Base-by-base conservation (phyloP, 2,888 invertebrate genomes). In the Augiades crinisus region DNA sequence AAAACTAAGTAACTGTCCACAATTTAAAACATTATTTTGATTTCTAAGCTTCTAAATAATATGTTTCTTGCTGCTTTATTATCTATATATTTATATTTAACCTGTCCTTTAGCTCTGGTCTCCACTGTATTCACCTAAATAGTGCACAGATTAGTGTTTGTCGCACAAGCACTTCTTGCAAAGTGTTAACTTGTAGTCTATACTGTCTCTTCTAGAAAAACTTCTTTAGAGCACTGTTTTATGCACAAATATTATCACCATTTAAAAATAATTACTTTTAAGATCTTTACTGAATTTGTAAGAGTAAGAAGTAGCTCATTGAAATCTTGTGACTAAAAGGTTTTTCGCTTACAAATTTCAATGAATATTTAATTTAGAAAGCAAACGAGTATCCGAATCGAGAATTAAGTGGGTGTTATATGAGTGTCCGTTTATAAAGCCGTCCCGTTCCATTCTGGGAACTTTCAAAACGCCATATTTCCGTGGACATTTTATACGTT, bases 381-480 rank as follows among this genome's bases (percentile, higher is more conserved):
- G 3, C 2, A 1, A 27, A 27, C 4, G 1, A n/a, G 10, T 4
- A 3, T 27, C n/a, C 17, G 2, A 17, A 16, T 10, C 12, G 16
- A 16, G 3, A 24, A 41, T 30, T 17, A 31, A 7, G 30, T n/a
- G 19, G 8, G 19, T 17, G 43, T 17, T 7, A 44, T 33, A 33
- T 44, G 33, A 21, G 33, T 44, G 44, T 44, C 33, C 33, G 33
- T 33, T 43, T 17, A 44, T 21, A 44, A 44, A 33, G 44, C 17
- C 19, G 30, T 16, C 16, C n/a, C 44, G 69, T 68, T 73, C 69
- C 54, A 53, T 45, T 33, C 33, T 33, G 21, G 3, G 43, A 12
- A 31, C 30, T 24, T 30, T 12, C 10, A 31, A 74, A 79, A 77
- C 72, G 78, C 75, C 78, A 86, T 78, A 83, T 85, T 86, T 84